These are phyloP conservation scores for Alca torda DNA, from an alignment of 2,797 vertebrate species.

Conservation along the genomic window DNA sequence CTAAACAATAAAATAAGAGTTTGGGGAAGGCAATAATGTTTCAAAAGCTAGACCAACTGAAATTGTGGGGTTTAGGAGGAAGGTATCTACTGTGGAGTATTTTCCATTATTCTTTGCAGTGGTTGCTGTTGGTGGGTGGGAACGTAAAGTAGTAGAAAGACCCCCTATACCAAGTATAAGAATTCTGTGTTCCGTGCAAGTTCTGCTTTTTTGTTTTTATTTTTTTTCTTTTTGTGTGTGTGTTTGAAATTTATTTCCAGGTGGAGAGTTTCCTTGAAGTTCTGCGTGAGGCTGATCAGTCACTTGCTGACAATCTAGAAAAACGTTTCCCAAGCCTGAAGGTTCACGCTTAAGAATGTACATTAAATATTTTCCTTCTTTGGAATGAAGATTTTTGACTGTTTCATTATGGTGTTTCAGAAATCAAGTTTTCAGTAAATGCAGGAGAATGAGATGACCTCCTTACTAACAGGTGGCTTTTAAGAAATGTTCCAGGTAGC, in stretches of 20 bases:
- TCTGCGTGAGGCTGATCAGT: constrained; percentile 83
- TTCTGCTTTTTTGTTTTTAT: background rate
- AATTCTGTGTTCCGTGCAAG: background rate
- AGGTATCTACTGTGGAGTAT: background rate
- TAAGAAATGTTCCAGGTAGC: background rate
- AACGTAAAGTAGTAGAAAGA: background rate
- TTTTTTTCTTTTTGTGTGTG: background rate
- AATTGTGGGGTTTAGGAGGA: background rate
- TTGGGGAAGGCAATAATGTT: background rate
- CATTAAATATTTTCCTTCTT: constrained; percentile 2
- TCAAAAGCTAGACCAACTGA: background rate
- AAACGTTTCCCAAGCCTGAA: constrained; percentile 75
- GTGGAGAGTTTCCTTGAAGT: constrained; percentile 84
- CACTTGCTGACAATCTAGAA: constrained; percentile 81
- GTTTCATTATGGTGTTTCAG: constrained; percentile 16
- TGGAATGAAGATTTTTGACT: constrained; percentile 43
- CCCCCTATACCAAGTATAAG: background rate
- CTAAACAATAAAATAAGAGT: background rate
- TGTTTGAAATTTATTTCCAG: constrained; percentile 72
- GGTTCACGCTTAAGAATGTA: constrained; percentile 36
- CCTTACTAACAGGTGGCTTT: background rate
- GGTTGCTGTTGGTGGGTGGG: background rate
- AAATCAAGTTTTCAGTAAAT: background rate
- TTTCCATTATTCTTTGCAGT: background rate
- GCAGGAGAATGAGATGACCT: background rate